These are phyloP conservation scores for Melanaphis sacchari DNA, from an alignment of 1,140 invertebrate species.

Conservation along the genomic window DNA sequence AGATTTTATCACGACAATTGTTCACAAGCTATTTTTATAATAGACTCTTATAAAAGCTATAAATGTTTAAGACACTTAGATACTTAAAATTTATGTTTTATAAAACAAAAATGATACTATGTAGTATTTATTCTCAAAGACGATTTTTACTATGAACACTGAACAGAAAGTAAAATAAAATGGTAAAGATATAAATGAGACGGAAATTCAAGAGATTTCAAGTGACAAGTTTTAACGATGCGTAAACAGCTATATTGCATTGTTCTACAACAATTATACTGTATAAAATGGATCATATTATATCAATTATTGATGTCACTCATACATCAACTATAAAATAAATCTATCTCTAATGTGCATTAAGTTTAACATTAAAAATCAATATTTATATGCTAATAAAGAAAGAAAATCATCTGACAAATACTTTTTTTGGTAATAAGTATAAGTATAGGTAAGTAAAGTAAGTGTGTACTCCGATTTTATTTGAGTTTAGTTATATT, in stretches of 20 bases:
- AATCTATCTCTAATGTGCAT: neutral
- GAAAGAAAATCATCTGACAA: neutral
- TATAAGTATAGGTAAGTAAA: neutral
- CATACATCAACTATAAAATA: neutral
- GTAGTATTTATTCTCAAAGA: neutral
- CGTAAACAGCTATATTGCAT: constrained; percentile 5
- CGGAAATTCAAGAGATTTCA: constrained; percentile 5
- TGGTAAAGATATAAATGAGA: neutral
- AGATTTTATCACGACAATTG: neutral
- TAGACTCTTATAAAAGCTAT: neutral
- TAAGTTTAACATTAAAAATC: neutral
- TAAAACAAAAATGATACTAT: neutral
- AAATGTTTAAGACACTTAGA: neutral
- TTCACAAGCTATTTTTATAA: neutral
- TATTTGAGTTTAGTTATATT: neutral
- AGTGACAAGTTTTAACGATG: constrained; percentile 42
- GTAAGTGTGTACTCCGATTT: neutral
- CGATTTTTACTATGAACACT: neutral
- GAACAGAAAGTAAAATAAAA: constrained; percentile 42
- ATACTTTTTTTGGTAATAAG: neutral
- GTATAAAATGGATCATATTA: neutral
- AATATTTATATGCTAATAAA: neutral
- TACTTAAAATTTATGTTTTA: neutral
- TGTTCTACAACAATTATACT: neutral
- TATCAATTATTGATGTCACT: neutral